Percentiles rank a stretch among this genome's conserved stretches.
Evolutionary conservation across 2,113 vertebrate genomes (phyloP).

Genomic region (Lophura nycthemera): DNA sequence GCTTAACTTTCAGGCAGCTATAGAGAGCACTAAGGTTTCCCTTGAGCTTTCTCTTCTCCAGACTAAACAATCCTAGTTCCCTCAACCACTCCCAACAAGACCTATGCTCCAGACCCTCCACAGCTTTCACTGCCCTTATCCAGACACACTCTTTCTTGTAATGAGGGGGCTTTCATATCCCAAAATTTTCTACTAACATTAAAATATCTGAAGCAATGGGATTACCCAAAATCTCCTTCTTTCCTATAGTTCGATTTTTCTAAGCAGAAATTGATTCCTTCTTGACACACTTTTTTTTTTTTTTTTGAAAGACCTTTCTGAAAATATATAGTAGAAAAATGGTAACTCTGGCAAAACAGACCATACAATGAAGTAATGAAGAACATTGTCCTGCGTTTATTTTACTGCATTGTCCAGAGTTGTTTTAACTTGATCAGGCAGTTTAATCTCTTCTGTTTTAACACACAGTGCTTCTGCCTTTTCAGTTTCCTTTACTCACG

Average conservation of each 20-base stretch:
- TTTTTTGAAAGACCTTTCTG: background rate
- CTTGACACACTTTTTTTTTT: background rate
- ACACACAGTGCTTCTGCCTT: background rate
- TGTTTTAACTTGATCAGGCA: background rate
- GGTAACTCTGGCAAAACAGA: background rate
- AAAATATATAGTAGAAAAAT: background rate
- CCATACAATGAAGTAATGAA: rapidly evolving
- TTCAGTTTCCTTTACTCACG: background rate
- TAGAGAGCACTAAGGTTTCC: too few species aligned
- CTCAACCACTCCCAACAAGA: too few species aligned
- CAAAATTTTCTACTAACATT: background rate
- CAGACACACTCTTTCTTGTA: too few species aligned
- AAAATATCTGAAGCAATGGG: background rate
- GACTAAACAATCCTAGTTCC: too few species aligned
- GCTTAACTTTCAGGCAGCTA: too few species aligned
- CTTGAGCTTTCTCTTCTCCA: too few species aligned
- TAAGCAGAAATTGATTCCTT: background rate
- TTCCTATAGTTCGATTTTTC: background rate
- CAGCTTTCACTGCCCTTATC: too few species aligned
- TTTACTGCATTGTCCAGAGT: background rate
- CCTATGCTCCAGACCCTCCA: too few species aligned
- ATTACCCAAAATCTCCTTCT: background rate
- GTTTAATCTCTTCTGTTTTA: background rate
- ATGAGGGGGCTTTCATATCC: background rate
- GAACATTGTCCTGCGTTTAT: background rate